Evolutionary conservation across 2,888 invertebrate species (phyloP).

Genomic region (Microplitis deprimator): DNA sequence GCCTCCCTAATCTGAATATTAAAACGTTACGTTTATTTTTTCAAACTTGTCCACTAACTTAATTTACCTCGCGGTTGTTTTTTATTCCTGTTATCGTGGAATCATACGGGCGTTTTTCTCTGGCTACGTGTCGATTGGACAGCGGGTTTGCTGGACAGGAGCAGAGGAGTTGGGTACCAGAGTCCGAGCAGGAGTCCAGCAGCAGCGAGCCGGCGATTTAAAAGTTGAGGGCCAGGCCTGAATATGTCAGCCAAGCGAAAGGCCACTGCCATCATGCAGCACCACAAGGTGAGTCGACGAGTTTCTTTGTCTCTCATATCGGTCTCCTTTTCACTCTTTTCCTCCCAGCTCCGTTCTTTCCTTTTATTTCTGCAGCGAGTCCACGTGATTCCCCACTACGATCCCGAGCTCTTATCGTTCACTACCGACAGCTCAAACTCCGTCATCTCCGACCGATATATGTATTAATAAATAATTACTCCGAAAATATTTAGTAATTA

Average conservation of each 20-base stretch:
- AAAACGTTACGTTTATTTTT: not conserved
- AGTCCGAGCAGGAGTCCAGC: not conserved
- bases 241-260: constrained; percentile 83
- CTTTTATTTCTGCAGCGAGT: constrained; percentile 37
- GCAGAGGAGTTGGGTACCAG: constrained; percentile 19
- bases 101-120: too few species aligned
- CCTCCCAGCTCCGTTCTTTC: constrained; percentile 19
- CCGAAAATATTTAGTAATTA: too few species aligned
- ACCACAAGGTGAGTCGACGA: constrained; percentile 71
- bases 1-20: too few species aligned
- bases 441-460: too few species aligned
- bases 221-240: constrained; percentile 57
- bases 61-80: too few species aligned
- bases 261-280: constrained; percentile 82
- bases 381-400: constrained; percentile 37
- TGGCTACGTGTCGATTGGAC: constrained; percentile 16
- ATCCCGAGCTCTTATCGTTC: too few species aligned
- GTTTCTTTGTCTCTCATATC: constrained; percentile 36
- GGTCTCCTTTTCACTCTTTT: constrained; percentile 18
- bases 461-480: too few species aligned
- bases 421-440: not conserved
- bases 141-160: constrained; percentile 17
- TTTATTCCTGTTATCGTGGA: too few species aligned
- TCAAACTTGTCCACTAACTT: not conserved
- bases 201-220: constrained; percentile 42